phyloP scores from a whole-genome alignment of 2,797 vertebrate genomes.

The Sciurus vulgaris region DNA sequence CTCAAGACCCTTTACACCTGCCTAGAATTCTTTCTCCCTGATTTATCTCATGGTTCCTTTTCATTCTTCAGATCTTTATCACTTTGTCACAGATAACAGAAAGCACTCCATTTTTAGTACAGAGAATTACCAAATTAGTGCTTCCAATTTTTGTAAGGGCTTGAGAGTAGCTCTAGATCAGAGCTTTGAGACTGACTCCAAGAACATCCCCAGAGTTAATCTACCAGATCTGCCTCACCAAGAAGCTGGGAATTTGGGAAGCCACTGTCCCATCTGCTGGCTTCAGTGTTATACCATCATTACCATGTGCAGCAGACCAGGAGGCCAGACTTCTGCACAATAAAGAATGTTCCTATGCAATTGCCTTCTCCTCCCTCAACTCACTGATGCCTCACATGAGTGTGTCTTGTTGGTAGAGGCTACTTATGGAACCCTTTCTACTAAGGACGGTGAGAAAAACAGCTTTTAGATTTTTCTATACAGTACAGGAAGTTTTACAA shows the following conservation, averaged over 20 bases:
- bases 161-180: not conserved
- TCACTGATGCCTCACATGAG: not conserved
- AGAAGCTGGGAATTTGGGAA: not conserved
- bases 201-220: not conserved
- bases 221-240: not conserved
- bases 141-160: not conserved
- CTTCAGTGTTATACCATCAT: not conserved
- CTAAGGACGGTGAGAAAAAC: not conserved
- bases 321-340: not conserved
- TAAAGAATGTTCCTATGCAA: not conserved
- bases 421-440: not conserved
- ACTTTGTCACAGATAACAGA: not conserved
- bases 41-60: not conserved
- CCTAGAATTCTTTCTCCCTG: not conserved
- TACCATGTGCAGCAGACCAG: not conserved
- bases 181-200: not conserved
- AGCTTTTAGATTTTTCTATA: not conserved
- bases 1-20: not conserved
- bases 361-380: not conserved
- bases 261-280: not conserved
- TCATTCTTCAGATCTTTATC: not conserved
- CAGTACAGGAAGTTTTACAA: not conserved
- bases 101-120: not conserved
- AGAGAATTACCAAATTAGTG: not conserved
- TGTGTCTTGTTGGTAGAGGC: not conserved